Percentiles rank a stretch among this genome's conserved stretches.
phyloP scores from a whole-genome alignment of 2,797 vertebrate species.

The Sebastes goodei region DNA sequence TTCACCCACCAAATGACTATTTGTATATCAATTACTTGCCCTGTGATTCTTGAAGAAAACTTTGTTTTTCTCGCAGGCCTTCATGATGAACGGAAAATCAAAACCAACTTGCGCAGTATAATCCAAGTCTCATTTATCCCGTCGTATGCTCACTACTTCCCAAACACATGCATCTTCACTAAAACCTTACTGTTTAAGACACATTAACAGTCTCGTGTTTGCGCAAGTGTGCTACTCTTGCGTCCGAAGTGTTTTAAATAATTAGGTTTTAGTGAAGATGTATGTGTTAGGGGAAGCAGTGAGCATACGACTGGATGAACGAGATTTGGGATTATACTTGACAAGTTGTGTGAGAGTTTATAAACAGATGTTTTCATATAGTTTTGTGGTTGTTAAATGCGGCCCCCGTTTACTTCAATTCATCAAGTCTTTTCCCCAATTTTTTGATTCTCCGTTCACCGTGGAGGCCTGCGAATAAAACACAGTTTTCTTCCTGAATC shows the following conservation, averaged over 20 bases:
- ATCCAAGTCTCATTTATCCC: too few relatives aligned
- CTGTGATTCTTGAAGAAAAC: accelerated
- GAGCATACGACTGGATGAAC: neutral
- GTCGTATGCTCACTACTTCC: neutral
- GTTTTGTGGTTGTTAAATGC: accelerated
- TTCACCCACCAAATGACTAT: too few relatives aligned
- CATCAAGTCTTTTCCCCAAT: too few relatives aligned
- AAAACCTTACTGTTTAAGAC: too few relatives aligned
- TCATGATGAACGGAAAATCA: neutral
- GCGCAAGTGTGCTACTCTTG: neutral
- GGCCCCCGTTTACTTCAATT: neutral
- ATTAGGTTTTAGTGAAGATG: neutral
- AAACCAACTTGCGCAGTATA: accelerated
- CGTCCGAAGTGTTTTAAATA: accelerated
- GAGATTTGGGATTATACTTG: neutral
- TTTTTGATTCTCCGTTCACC: too few relatives aligned
- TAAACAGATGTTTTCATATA: neutral
- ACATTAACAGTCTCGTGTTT: too few relatives aligned
- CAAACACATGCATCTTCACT: neutral
- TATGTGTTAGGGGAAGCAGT: neutral
- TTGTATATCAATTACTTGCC: neutral
- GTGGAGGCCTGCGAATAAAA: accelerated
- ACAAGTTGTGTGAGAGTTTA: neutral
- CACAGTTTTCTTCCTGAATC: too few relatives aligned
- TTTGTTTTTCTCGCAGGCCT: accelerated